Base-by-base conservation (phyloP, 37 sponge, comb jelly and placozoan genomes). In the Cliona cf. orientalis region DNA sequence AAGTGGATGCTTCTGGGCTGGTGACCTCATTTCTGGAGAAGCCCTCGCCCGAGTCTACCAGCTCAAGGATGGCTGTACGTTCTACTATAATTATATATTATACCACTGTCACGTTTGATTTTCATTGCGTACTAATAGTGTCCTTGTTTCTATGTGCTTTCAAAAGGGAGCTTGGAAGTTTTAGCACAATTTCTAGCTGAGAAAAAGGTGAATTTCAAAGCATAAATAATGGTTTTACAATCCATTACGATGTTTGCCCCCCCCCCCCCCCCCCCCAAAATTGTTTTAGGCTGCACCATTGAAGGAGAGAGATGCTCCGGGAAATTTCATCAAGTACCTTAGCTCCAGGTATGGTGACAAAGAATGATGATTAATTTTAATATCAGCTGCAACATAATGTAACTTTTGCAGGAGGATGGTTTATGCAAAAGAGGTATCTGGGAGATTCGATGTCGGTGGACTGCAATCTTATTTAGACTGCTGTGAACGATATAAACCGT, bases 101-200 rank as follows among this genome's bases (percentile, higher is more conserved):
- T 56, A 33, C 33, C 45, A 56, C 29, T 46, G 42, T 9, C 63
- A 61, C 63, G n/a, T 61, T 61, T 61, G 14, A 19, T 49, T 49
- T 49, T 11, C 28, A 62, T 7, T 62, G 64, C 21, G 28, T 7
- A 12, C 22, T 25, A 62, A 11, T 66, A 89, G 89, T 85, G 87
- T 81, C 91, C 91, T 26, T 85, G 87, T 71, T 81, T 91, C 60
- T 91, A 91, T 41, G 34, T 91, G n/a, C 69, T 86, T 23, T 75
- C 86, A 33, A 31, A 49, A 28, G 57, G 33, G 5, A 33, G 44
- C n/a, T 72, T 85, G 2, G n/a, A 31, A 29, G 33, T 91, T 6
- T 21, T 91, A 31, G 41, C 40, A 11, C 42, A 86, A 43, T 91
- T 91, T 56, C 57, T 91, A 7, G 73, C 81, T 33, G 82, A 84